phyloP scores from a whole-genome alignment of 2,797 vertebrate species.

The Cheirogaleus major region DNA sequence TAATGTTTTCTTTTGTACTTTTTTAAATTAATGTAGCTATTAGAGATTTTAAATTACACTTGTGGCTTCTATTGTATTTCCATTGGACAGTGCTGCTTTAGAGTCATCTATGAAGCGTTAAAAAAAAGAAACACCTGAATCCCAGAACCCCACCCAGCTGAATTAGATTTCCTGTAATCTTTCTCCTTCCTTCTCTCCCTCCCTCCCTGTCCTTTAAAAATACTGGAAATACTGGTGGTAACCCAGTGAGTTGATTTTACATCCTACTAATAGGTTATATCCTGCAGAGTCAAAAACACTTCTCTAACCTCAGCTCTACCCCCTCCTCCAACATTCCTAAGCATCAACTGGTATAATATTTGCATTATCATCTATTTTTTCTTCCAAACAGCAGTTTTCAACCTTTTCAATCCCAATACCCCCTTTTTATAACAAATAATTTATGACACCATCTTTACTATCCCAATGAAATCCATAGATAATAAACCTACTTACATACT shows the following conservation, averaged over 20 bases:
- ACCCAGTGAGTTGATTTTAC: neutral
- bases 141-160: neutral
- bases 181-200: neutral
- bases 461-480: conserved; percentile 4
- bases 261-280: neutral
- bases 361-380: neutral
- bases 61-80: neutral
- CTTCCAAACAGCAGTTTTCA: neutral
- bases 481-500: neutral
- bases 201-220: neutral
- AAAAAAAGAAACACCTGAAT: neutral
- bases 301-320: neutral
- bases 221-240: neutral
- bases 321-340: neutral
- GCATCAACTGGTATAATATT: neutral
- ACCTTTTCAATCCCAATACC: neutral
- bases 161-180: neutral
- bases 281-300: neutral
- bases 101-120: neutral
- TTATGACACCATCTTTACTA: neutral
- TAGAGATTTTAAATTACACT: neutral
- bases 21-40: neutral
- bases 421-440: neutral
- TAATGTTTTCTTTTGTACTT: neutral
- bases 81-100: neutral